Percentiles rank a stretch among this genome's conserved stretches.
Evolutionary conservation across 2,797 vertebrate genomes (phyloP).

Genomic region (Orestias chungarensis): DNA sequence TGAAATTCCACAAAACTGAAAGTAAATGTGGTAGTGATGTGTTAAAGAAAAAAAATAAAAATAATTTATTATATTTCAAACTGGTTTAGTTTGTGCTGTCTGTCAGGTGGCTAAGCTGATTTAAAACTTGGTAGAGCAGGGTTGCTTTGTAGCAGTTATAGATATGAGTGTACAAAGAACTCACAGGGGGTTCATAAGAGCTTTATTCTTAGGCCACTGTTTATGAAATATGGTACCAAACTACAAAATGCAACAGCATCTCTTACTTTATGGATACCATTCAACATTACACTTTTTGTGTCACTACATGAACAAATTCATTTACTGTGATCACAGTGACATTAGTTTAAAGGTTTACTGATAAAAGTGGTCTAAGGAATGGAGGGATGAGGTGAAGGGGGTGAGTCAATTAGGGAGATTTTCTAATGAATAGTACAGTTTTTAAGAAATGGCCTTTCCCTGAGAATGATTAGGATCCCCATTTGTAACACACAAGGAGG

Average conservation of each 20-base stretch:
- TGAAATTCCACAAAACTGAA: neutral
- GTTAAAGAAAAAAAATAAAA: neutral
- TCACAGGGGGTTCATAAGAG: neutral
- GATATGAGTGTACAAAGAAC: neutral
- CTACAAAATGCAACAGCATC: neutral
- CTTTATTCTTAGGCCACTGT: neutral
- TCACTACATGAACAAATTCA: too few relatives aligned
- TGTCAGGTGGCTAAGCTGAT: neutral
- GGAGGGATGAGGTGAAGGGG: too few relatives aligned
- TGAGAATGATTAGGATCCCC: too few relatives aligned
- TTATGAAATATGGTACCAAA: neutral
- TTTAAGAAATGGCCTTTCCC: too few relatives aligned
- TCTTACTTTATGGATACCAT: neutral
- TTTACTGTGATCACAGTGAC: too few relatives aligned
- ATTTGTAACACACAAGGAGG: too few relatives aligned
- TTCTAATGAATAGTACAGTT: too few relatives aligned
- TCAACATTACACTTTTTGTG: too few relatives aligned
- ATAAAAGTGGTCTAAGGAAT: too few relatives aligned
- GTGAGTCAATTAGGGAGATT: too few relatives aligned
- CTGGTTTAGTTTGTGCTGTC: neutral
- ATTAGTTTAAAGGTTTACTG: too few relatives aligned
- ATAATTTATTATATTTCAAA: too few relatives aligned
- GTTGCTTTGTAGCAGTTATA: neutral
- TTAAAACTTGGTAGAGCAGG: neutral
- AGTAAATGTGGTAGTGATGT: slow-evolving; percentile 16